Base-by-base conservation (phyloP, 37 sponge, comb jelly and placozoan species). In the Bolinopsis microptera region DNA sequence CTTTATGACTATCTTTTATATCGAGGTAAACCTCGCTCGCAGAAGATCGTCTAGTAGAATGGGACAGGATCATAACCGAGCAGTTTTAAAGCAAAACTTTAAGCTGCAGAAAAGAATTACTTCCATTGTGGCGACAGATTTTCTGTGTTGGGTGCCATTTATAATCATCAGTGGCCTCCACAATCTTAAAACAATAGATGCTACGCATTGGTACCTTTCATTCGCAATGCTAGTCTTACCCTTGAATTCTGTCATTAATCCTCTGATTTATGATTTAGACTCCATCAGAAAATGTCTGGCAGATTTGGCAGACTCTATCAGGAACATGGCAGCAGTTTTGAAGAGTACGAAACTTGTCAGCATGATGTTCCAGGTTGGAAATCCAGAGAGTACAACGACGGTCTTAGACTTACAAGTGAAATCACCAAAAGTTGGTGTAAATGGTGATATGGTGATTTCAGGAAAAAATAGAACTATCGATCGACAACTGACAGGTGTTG, bases 111-210 rank as follows among this genome's bases (percentile, higher is more conserved):
- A 22, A 22, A 70, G 26, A 26, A 70, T 70, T n/a, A 26, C 74
- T 22, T 1, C 30, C 74, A 70, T 70, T 26, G 30, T 70, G 2
- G 74, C 74, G 21, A 70, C 74, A n/a, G 74, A 70, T 26, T 70
- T 70, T 22, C 3, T 26, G 21, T 70, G 74, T 70, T 70, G 74
- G 74, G 74, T 70, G 74, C 74, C 74, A 8, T 70, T 70, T n/a
- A 70, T 70, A 9, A 22, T 70, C 24, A 70, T 70, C 26, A 70
- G 74, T 22, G 74, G 28, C 30, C 74, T 70, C 26, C 74, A 70
- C 74, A 70, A 70, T 22, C 74, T 70, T 22, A 1, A 26, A 3
- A 26, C 26, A 28, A 70, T 70, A 70, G 74, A 70, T 70, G 74
- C 74, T 5, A 70, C 74, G 25, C 3, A n/a, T 22, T 70, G 74